Evolutionary conservation across 2,113 vertebrate genomes (phyloP).

Genomic region (Caracal caracal): DNA sequence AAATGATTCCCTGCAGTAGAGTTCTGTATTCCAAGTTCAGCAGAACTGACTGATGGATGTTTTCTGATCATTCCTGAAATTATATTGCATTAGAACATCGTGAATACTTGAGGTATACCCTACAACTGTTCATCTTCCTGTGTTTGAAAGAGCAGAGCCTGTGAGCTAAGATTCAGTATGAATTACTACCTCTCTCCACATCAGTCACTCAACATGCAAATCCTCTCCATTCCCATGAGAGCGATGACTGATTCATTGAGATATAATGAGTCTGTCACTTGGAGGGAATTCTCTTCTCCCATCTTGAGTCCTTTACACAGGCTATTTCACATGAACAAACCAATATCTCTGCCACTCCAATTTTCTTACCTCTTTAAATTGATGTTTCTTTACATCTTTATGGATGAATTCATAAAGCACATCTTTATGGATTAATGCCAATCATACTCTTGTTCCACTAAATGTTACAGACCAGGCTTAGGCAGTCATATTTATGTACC

Average conservation of each 20-base stretch:
- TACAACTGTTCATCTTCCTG: slow-evolving; percentile 38
- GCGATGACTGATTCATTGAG: slow-evolving; percentile 35
- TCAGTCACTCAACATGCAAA: slow-evolving; percentile 65
- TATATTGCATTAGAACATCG: slow-evolving; percentile 31
- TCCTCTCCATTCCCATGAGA: neutral
- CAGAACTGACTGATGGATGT: slow-evolving; percentile 36
- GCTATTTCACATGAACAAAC: slow-evolving; percentile 24
- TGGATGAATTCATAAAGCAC: neutral
- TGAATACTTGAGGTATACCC: slow-evolving; percentile 32
- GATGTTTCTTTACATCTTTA: neutral
- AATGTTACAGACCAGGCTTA: neutral
- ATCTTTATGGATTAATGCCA: neutral
- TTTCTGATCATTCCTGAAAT: slow-evolving; percentile 37
- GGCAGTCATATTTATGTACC: neutral
- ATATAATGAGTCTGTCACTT: slow-evolving; percentile 39
- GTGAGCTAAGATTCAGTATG: neutral
- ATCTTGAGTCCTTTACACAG: neutral
- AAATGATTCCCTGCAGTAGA: slow-evolving; percentile 32
- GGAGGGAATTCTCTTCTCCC: neutral
- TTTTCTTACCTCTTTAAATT: slow-evolving; percentile 30
- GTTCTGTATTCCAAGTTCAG: slow-evolving; percentile 34
- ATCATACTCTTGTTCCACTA: neutral
- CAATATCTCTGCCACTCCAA: neutral
- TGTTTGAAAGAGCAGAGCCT: slow-evolving; percentile 37
- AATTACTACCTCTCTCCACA: slow-evolving; percentile 56